These are phyloP conservation scores for Gymnocephalus cernua DNA, from an alignment of 2,113 vertebrate genomes.

Conservation along the genomic window DNA sequence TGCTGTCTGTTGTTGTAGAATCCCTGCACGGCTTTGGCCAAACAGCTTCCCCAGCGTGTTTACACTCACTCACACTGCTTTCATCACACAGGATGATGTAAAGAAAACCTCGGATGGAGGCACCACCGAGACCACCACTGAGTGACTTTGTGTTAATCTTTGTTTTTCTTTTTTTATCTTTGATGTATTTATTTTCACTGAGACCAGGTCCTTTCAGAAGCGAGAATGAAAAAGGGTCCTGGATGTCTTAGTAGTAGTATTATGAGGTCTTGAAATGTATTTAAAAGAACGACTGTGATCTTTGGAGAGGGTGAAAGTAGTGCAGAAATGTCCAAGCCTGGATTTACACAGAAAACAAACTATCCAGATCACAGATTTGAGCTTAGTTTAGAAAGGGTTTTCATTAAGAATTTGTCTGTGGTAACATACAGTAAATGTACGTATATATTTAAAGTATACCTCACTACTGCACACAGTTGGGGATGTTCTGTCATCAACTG, in stretches of 20 bases:
- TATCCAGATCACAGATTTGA: not conserved
- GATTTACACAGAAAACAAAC: conserved; percentile 26
- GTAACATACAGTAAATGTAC: not conserved
- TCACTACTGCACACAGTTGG: not conserved
- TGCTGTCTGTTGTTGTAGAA: conserved; percentile 60
- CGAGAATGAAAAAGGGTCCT: not conserved
- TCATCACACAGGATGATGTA: conserved; percentile 28
- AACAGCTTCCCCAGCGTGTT: conserved; percentile 60
- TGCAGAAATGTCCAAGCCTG: not conserved
- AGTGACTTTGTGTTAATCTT: conserved; percentile 4
- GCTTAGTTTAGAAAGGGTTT: not conserved
- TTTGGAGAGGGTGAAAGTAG: not conserved
- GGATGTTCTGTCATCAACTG: not conserved
- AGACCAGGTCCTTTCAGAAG: not conserved
- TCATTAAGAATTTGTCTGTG: not conserved
- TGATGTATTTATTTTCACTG: conserved; percentile 10
- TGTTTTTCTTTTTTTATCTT: conserved; percentile 12
- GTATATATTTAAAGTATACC: not conserved
- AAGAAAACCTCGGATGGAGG: not conserved
- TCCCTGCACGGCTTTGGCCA: conserved; percentile 55
- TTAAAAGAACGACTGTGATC: not conserved
- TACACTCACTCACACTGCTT: conserved; percentile 40
- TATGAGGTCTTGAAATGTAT: not conserved
- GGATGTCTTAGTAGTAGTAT: not conserved
- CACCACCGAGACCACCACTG: not conserved